Evolutionary conservation across 2,888 invertebrate genomes (phyloP), one percentile per base, ranked within the genome.

Genomic region (Caenorhabditis wallacei): DNA sequence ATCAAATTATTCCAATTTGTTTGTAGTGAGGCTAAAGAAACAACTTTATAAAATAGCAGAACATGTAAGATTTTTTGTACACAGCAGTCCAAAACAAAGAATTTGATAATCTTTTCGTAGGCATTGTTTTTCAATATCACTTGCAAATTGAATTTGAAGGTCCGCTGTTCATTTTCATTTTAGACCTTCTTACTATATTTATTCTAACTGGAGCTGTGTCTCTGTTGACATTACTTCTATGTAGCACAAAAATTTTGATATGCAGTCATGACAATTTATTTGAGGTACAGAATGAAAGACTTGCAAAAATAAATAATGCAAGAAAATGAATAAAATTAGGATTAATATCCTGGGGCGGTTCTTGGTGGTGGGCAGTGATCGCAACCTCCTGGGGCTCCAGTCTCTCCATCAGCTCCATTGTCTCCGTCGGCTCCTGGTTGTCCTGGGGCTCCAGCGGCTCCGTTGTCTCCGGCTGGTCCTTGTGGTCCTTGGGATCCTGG

Each of bases 281-380:
- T 11, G 75, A 57, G 64, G 66, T 66, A 66, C 10, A 20, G 8
- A 48, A 7, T 76, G 76, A 76, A 75, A 76, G 53, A 76, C 76
- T 68, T 76, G 76, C 76, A 68, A 26, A 48, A 53, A 57, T 54
- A 64, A 63, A 74, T 37, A 68, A 8, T 68, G 61, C 68, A 70
- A 79, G 78, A 56, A 22, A 2, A 53, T 30, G 11, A 10, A 48
- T 43, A 59, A 20, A 30, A 8, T 24, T 8, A 16, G 10, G 74
- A 48, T 83, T 84, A 84, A 84, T 88, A 88, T 83, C 88, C 88
- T 75, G 88, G 88, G 40, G 88, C 87, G 57, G 88, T 88, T 61
- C 88, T 80, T 76, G 87, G 88, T 75, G 87, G 87, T 74, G 88
- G 87, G 86, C 88, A 89, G 85, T 89, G 88, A 74, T 87, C 86